These are phyloP conservation scores for Portevinia maculata DNA, from an alignment of 2,888 invertebrate genomes.

Conservation along the genomic window DNA sequence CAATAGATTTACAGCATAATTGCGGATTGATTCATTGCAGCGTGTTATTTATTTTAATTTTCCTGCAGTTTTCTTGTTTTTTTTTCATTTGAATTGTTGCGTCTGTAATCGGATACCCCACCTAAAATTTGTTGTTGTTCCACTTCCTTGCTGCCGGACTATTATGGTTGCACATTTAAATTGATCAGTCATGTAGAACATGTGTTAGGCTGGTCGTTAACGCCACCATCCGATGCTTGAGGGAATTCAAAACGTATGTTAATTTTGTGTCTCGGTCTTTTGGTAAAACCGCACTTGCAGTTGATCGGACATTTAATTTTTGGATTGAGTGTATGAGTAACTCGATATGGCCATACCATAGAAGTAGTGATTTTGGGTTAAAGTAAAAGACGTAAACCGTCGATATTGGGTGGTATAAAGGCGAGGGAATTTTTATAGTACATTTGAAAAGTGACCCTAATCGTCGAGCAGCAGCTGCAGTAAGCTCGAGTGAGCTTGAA, in stretches of 20 bases:
- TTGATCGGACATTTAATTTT: slow-evolving; percentile 58
- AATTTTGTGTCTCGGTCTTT: slow-evolving; percentile 3
- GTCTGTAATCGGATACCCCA: slow-evolving; percentile 63
- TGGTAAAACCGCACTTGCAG: slow-evolving; percentile 45
- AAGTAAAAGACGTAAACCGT: slow-evolving; percentile 45
- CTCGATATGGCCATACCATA: slow-evolving; percentile 26
- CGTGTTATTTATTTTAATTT: slow-evolving; percentile 68
- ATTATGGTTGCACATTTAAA: slow-evolving; percentile 33
- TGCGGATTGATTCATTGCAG: slow-evolving; percentile 71
- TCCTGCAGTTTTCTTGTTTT: slow-evolving; percentile 14
- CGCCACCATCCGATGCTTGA: slow-evolving; percentile 61
- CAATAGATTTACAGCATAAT: slow-evolving; percentile 73
- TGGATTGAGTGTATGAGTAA: slow-evolving; percentile 45
- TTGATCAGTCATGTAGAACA: slow-evolving; percentile 62
- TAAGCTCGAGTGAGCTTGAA: neutral
- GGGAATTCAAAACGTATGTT: slow-evolving; percentile 62
- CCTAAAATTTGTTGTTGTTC: slow-evolving; percentile 45
- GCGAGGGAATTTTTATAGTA: slow-evolving; percentile 10
- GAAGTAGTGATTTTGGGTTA: slow-evolving; percentile 19
- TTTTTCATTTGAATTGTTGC: slow-evolving; percentile 18
- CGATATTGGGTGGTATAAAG: slow-evolving; percentile 29
- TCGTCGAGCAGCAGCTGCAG: slow-evolving; percentile 9
- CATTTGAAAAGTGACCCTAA: slow-evolving; percentile 1
- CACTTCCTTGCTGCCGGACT: slow-evolving; percentile 33
- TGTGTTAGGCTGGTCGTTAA: slow-evolving; percentile 52